Conservation (phyloP, 2,888 invertebrate genomes). For the Nasonia oneida region DNA sequence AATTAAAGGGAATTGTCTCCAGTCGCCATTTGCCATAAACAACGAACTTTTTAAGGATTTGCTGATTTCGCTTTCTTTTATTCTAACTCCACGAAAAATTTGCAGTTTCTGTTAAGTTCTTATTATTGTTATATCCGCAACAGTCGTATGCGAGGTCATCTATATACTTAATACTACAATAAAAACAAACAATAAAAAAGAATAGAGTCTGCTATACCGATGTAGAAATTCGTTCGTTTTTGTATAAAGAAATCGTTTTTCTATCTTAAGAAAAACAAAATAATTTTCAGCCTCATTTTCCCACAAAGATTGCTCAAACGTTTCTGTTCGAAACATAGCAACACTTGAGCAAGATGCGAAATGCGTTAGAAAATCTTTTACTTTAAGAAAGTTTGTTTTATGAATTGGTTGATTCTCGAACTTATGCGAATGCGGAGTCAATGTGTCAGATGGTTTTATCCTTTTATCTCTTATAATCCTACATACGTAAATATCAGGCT, state of each 20-base stretch:
- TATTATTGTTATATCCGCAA: slow-evolving; percentile 58
- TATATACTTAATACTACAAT: slow-evolving; percentile 61
- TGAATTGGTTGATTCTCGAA: slow-evolving; percentile 50
- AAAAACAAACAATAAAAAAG: slow-evolving; percentile 58
- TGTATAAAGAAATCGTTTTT: slow-evolving; percentile 53
- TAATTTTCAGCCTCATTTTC: slow-evolving; percentile 57
- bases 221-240: slow-evolving; percentile 48
- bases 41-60: slow-evolving; percentile 34
- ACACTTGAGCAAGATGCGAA: slow-evolving; percentile 46
- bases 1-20: slow-evolving; percentile 60
- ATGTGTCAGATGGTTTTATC: slow-evolving; percentile 50
- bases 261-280: slow-evolving; percentile 40
- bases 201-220: slow-evolving; percentile 57
- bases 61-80: slow-evolving; percentile 48
- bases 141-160: slow-evolving; percentile 60
- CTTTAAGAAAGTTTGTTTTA: slow-evolving; percentile 17
- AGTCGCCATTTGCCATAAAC: slow-evolving; percentile 67
- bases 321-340: slow-evolving; percentile 29
- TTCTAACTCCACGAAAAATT: slow-evolving; percentile 54
- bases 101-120: slow-evolving; percentile 43
- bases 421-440: slow-evolving; percentile 59
- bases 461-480: slow-evolving; percentile 48
- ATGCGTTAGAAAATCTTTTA: slow-evolving; percentile 53
- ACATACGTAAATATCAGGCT: slow-evolving; percentile 54
- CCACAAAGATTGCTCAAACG: slow-evolving; percentile 34